These are phyloP conservation scores for Nettapus auritus DNA, from an alignment of 2,113 vertebrate species.

Conservation along the genomic window DNA sequence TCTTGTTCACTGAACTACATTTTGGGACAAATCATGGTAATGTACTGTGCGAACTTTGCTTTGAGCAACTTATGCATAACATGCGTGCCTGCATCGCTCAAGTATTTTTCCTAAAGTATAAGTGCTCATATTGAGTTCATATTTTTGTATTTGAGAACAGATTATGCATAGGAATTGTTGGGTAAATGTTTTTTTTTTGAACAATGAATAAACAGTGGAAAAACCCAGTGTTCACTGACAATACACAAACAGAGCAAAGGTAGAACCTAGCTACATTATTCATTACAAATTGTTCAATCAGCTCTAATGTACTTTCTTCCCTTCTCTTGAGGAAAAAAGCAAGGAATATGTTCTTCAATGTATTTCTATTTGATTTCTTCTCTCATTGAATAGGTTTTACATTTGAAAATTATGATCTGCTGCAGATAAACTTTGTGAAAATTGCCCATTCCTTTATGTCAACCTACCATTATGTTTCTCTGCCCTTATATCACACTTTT, in stretches of 20 bases:
- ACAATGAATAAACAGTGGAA: background rate
- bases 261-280: background rate
- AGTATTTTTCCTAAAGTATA: background rate
- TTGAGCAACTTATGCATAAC: background rate
- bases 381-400: background rate
- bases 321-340: background rate
- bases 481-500: background rate
- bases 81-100: accelerated
- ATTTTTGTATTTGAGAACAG: background rate
- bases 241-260: background rate
- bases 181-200: background rate
- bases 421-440: background rate
- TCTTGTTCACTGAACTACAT: background rate
- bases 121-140: background rate
- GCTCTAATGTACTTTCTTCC: background rate
- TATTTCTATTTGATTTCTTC: conserved; percentile 7
- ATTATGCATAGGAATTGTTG: background rate
- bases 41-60: background rate
- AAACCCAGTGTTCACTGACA: background rate
- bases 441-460: background rate
- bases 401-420: background rate
- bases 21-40: background rate
- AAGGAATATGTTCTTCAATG: background rate
- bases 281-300: background rate
- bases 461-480: background rate